phyloP scores from a whole-genome alignment of 2,797 vertebrate genomes.

The Diplodus sargus region DNA sequence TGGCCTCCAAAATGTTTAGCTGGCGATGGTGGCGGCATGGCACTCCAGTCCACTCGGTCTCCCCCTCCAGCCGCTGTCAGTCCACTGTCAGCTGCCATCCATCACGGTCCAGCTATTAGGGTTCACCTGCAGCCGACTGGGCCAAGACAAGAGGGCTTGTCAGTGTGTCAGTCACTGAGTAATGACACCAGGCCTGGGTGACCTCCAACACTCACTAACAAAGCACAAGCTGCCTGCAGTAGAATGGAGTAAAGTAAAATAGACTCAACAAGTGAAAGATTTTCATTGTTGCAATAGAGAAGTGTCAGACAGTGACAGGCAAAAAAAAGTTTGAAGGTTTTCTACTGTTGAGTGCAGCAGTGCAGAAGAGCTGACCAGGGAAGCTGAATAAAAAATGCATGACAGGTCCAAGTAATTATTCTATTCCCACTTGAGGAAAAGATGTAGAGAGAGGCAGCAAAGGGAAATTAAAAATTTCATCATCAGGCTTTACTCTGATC shows the following conservation, averaged over 20 bases:
- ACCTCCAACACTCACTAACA: slow-evolving; percentile 66
- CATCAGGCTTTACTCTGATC: slow-evolving; percentile 52
- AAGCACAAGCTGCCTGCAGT: slow-evolving; percentile 40
- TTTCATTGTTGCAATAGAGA: slow-evolving; percentile 20
- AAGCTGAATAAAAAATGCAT: slow-evolving; percentile 46
- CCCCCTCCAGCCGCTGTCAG: slow-evolving; percentile 82
- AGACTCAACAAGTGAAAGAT: background rate
- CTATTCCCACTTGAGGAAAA: slow-evolving; percentile 46
- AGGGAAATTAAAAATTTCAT: slow-evolving; percentile 40
- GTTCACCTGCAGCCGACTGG: slow-evolving; percentile 87
- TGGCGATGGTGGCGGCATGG: slow-evolving; percentile 31
- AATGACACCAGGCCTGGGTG: slow-evolving; percentile 73
- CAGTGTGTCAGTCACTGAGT: slow-evolving; percentile 80
- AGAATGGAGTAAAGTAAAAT: slow-evolving; percentile 35
- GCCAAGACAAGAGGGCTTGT: slow-evolving; percentile 87
- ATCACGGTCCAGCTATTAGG: slow-evolving; percentile 84
- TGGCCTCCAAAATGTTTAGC: slow-evolving; percentile 68
- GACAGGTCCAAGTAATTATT: slow-evolving; percentile 57
- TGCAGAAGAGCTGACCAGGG: slow-evolving; percentile 32
- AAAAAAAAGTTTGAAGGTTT: slow-evolving; percentile 29
- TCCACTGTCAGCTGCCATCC: slow-evolving; percentile 87
- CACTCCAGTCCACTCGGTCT: slow-evolving; percentile 56
- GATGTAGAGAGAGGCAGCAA: slow-evolving; percentile 16
- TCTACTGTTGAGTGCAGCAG: slow-evolving; percentile 29
- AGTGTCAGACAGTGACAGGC: slow-evolving; percentile 23